These are phyloP conservation scores for Tinea pellionella DNA, from an alignment of 2,888 invertebrate genomes.

Conservation along the genomic window DNA sequence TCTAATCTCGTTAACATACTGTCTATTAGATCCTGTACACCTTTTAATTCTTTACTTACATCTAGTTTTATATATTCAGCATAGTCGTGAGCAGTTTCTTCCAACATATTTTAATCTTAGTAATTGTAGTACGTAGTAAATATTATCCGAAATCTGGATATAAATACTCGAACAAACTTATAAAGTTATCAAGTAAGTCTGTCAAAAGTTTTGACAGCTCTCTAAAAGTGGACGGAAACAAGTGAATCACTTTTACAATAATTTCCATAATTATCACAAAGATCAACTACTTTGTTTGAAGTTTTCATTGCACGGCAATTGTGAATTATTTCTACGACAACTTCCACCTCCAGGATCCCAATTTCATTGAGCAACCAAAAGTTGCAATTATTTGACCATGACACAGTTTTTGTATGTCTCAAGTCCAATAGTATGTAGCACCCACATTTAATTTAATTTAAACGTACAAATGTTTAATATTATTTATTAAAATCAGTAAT, in stretches of 20 bases:
- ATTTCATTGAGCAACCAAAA: neutral
- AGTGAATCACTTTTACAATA: conserved; percentile 37
- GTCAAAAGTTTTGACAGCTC: conserved; percentile 48
- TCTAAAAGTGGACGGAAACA: conserved; percentile 37
- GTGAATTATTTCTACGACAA: neutral
- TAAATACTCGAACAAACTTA: conserved; percentile 48
- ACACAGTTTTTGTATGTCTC: neutral
- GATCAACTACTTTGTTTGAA: neutral
- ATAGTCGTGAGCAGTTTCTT: conserved; percentile 65
- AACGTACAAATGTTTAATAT: too few relatives aligned
- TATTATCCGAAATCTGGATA: conserved; percentile 49
- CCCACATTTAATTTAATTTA: too few relatives aligned
- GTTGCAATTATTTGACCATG: neutral
- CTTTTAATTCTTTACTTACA: conserved; percentile 64
- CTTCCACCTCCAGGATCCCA: neutral
- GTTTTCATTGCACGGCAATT: neutral
- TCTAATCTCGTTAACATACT: conserved; percentile 76
- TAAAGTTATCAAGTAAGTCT: conserved; percentile 42
- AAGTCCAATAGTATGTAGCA: too few relatives aligned
- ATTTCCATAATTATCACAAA: conserved; percentile 36
- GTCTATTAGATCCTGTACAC: conserved; percentile 72
- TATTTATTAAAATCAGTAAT: too few relatives aligned
- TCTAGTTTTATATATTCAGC: conserved; percentile 66
- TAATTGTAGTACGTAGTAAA: neutral
- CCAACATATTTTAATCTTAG: conserved; percentile 44